These are phyloP conservation scores for Smutsia gigantea DNA, from an alignment of 2,797 vertebrate species.

Conservation along the genomic window DNA sequence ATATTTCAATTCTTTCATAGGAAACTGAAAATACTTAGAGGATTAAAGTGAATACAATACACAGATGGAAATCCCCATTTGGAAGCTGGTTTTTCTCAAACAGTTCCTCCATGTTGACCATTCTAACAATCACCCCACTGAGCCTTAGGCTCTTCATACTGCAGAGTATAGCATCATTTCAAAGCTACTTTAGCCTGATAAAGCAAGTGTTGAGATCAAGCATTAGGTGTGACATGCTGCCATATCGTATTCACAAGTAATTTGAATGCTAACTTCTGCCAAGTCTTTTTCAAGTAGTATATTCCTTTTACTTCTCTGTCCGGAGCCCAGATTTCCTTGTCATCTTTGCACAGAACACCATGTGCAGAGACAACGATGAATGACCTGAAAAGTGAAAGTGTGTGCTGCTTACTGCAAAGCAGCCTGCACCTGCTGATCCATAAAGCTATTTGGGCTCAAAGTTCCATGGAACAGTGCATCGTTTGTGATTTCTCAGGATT, in stretches of 20 bases:
- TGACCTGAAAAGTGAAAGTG: not conserved
- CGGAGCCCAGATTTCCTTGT: not conserved
- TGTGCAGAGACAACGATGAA: not conserved
- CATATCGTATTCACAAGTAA: not conserved
- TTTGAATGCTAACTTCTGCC: not conserved
- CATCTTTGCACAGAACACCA: not conserved
- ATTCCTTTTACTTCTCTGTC: not conserved
- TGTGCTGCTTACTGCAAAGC: not conserved
- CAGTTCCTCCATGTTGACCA: not conserved
- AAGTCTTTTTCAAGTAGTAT: not conserved
- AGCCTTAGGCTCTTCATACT: not conserved
- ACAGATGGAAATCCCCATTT: slow-evolving; percentile 54
- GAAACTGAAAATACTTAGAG: slow-evolving; percentile 67
- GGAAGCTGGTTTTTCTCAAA: slow-evolving; percentile 56
- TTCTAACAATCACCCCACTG: slow-evolving; percentile 11
- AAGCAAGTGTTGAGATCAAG: slow-evolving; percentile 33
- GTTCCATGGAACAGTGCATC: not conserved
- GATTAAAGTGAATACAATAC: slow-evolving; percentile 48
- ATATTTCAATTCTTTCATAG: slow-evolving; percentile 53
- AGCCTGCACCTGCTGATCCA: not conserved
- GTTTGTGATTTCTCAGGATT: not conserved
- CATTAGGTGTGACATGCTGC: not conserved
- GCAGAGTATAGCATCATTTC: not conserved
- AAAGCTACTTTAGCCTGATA: slow-evolving; percentile 19
- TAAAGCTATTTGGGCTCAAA: not conserved